Evolutionary conservation across 2,888 invertebrate species (phyloP).

Genomic region (Drosophila antonietae): DNA sequence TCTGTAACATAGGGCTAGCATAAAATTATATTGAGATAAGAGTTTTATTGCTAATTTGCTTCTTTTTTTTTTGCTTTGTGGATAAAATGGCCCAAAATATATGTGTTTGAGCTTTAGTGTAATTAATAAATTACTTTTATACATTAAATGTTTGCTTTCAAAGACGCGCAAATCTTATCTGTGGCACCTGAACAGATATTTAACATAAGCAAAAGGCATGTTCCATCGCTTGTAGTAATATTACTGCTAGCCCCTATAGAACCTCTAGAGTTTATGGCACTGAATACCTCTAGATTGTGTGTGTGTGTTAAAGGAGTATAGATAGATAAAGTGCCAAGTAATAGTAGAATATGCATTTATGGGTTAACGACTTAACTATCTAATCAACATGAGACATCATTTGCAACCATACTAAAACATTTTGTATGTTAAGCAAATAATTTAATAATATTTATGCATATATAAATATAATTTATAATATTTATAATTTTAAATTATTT

Average conservation of each 20-base stretch:
- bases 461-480: too few species aligned
- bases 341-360: not conserved
- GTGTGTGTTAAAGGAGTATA: not conserved
- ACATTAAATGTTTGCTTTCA: not conserved
- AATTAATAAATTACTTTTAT: slow-evolving; percentile 3
- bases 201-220: slow-evolving; percentile 13
- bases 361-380: not conserved
- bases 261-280: slow-evolving; percentile 12
- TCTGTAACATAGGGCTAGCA: slow-evolving; percentile 28
- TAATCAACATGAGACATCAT: too few species aligned
- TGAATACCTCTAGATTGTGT: not conserved
- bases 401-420: too few species aligned
- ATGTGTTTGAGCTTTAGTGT: not conserved
- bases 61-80: not conserved
- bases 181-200: slow-evolving; percentile 4
- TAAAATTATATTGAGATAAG: slow-evolving; percentile 19
- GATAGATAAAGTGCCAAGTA: not conserved
- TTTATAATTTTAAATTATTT: too few species aligned
- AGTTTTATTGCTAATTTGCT: slow-evolving; percentile 6
- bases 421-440: too few species aligned
- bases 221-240: slow-evolving; percentile 7
- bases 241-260: slow-evolving; percentile 3
- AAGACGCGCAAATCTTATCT: slow-evolving; percentile 41
- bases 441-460: too few species aligned
- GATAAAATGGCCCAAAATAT: not conserved